Conservation (phyloP, 2,797 vertebrate genomes). For the Aplochiton taeniatus region DNA sequence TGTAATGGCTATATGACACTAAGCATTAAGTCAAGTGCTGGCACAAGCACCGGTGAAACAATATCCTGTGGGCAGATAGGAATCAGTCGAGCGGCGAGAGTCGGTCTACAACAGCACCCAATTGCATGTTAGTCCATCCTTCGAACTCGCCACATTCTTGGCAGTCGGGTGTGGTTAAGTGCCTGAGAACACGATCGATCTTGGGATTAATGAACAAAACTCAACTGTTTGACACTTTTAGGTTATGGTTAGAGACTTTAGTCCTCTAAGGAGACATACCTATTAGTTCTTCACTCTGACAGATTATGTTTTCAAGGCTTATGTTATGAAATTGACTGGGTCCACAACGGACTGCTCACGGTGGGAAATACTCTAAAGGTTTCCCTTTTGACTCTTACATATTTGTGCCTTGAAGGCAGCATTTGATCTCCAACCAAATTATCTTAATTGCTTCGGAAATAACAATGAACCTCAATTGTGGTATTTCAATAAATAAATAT, state of each 20-base stretch:
- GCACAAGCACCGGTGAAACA: neutral
- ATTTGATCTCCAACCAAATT: too few species aligned
- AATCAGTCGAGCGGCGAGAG: conserved; percentile 2
- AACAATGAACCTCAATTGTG: too few species aligned
- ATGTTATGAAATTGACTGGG: too few species aligned
- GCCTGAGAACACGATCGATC: neutral
- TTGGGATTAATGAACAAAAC: neutral
- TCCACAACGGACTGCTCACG: too few species aligned
- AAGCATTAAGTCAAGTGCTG: neutral
- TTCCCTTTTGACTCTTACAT: too few species aligned
- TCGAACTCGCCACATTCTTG: conserved; percentile 2
- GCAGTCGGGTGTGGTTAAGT: neutral
- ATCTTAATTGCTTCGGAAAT: too few species aligned
- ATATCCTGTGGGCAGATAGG: neutral
- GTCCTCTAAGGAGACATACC: neutral
- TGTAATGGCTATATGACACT: conserved; percentile 3
- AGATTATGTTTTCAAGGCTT: too few species aligned
- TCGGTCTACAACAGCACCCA: neutral
- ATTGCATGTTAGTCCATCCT: neutral
- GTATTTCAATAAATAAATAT: too few species aligned
- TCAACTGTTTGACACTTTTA: neutral
- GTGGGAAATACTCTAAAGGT: too few species aligned
- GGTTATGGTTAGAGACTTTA: neutral
- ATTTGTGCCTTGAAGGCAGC: too few species aligned
- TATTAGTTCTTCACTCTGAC: too few species aligned